phyloP scores from a whole-genome alignment of 2,797 vertebrate genomes.

The Sebastes ruberrimus region DNA sequence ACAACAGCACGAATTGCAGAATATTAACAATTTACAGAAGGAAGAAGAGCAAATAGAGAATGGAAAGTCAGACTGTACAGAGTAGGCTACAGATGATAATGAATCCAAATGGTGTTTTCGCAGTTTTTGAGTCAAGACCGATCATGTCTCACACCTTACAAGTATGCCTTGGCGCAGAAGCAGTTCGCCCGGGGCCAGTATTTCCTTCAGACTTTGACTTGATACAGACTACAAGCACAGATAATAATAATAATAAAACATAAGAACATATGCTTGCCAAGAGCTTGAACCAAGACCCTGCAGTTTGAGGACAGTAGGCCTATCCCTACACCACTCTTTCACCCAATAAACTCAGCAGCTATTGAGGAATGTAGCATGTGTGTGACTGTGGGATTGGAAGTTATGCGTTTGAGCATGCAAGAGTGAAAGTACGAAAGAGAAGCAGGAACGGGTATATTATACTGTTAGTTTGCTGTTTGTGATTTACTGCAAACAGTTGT shows the following conservation, averaged over 20 bases:
- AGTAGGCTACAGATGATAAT: background rate
- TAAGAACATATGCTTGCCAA: background rate
- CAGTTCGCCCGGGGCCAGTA: background rate
- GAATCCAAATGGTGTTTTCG: background rate
- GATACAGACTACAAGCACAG: background rate
- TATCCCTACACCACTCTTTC: background rate
- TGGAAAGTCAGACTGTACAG: background rate
- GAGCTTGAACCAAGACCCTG: background rate
- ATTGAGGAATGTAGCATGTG: slow-evolving; percentile 55
- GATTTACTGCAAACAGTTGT: slow-evolving; percentile 46
- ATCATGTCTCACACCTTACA: slow-evolving; percentile 11
- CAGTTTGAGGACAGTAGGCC: background rate
- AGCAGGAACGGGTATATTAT: background rate
- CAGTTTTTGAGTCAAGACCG: background rate
- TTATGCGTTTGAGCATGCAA: slow-evolving; percentile 6
- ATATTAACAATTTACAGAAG: background rate
- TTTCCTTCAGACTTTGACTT: background rate
- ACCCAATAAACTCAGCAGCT: slow-evolving; percentile 23
- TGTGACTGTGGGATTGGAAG: slow-evolving; percentile 18
- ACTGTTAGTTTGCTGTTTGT: background rate
- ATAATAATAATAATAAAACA: background rate
- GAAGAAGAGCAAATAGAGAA: background rate
- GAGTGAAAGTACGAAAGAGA: background rate
- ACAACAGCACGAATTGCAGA: background rate
- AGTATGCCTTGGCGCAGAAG: background rate